Evolutionary conservation across 2,797 vertebrate species (phyloP).

Genomic region (Falco cherrug): DNA sequence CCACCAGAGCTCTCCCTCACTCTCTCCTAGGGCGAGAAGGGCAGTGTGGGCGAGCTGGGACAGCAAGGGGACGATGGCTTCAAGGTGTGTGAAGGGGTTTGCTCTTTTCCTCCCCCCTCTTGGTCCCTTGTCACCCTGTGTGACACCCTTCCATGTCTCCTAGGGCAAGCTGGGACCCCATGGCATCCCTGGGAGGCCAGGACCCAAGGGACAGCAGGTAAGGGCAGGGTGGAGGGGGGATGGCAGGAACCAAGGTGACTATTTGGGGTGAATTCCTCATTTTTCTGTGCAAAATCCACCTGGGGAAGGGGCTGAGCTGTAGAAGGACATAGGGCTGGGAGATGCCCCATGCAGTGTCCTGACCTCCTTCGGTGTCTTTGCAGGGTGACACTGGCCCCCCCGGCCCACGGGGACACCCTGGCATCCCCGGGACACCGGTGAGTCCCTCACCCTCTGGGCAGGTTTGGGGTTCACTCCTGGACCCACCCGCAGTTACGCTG

Average conservation of each 20-base stretch:
- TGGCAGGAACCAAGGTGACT: rapidly evolving
- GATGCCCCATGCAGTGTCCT: not conserved
- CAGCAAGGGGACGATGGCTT: constrained; percentile 77
- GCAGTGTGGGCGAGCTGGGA: constrained; percentile 78
- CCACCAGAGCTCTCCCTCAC: not conserved
- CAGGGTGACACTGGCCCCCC: constrained; percentile 82
- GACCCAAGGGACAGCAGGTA: constrained; percentile 86
- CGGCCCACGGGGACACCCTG: constrained; percentile 76
- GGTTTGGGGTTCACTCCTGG: not conserved
- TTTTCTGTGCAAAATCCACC: not conserved
- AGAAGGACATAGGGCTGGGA: not conserved
- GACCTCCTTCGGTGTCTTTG: not conserved
- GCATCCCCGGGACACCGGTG: constrained; percentile 82
- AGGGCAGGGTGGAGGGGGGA: not conserved
- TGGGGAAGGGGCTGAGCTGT: not conserved
- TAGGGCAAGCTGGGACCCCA: constrained; percentile 76
- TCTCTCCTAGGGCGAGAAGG: constrained; percentile 83
- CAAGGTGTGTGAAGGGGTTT: constrained; percentile 72
- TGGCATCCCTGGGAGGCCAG: constrained; percentile 70
- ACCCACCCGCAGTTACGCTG: rapidly evolving
- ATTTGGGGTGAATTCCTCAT: not conserved
- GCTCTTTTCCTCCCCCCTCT: not conserved
- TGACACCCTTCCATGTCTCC: not conserved
- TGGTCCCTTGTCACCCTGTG: not conserved
- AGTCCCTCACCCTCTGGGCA: not conserved